Conservation (phyloP, 2,888 invertebrate species). For the Prosapia bicincta region DNA sequence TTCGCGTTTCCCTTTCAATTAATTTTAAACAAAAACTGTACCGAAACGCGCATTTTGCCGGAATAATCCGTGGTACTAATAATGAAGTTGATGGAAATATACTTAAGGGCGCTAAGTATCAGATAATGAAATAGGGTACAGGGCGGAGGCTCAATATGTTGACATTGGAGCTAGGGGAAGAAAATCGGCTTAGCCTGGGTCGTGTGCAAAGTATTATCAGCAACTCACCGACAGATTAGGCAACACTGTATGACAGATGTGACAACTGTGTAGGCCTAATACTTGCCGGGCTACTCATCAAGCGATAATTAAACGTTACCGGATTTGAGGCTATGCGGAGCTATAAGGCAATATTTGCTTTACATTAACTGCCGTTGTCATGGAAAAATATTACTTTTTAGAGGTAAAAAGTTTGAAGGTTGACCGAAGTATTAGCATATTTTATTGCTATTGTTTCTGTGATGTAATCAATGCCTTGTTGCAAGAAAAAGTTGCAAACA, state of each 20-base stretch:
- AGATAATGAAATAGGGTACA: neutral
- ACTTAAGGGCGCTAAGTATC: neutral
- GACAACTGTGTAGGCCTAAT: neutral
- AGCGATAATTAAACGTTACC: neutral
- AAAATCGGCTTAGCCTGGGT: neutral
- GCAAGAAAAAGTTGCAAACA: no score
- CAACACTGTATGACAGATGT: neutral
- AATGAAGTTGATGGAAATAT: slow-evolving; percentile 2
- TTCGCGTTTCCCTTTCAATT: neutral
- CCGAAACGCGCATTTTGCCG: neutral
- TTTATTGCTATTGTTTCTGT: no score
- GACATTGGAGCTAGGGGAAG: slow-evolving; percentile 2
- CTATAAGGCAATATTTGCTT: neutral
- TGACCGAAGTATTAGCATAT: neutral
- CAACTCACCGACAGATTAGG: slow-evolving; percentile 2
- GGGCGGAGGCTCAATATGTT: neutral
- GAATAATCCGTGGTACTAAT: neutral
- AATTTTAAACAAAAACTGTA: neutral
- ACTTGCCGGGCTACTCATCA: neutral
- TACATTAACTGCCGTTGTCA: neutral
- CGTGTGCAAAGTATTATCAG: neutral
- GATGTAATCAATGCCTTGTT: no score
- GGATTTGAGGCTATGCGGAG: neutral
- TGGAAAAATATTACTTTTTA: neutral
- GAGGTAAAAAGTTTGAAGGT: neutral